These are phyloP conservation scores for Heterohyrax brucei DNA, from an alignment of 2,797 vertebrate species.

Conservation along the genomic window DNA sequence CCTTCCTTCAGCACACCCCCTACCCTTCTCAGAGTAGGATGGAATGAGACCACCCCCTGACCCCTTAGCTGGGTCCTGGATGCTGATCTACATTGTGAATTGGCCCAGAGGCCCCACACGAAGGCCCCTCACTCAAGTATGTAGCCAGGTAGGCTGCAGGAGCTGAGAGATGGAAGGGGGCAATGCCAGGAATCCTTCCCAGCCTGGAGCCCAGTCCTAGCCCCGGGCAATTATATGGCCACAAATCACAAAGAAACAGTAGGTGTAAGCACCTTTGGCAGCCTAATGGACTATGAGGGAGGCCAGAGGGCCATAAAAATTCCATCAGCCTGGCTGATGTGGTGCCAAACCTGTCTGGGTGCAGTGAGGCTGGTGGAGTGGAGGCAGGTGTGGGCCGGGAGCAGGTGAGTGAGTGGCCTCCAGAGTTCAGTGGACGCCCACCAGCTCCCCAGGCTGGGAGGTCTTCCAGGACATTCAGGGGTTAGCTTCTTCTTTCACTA, in stretches of 20 bases:
- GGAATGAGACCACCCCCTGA: background rate
- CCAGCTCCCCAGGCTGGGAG: background rate
- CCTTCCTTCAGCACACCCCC: background rate
- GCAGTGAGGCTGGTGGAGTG: background rate
- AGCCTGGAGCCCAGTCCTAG: background rate
- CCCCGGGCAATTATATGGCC: background rate
- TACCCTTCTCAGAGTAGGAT: too few relatives aligned
- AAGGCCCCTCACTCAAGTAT: background rate
- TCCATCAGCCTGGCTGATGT: constrained; percentile 16
- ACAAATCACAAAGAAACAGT: constrained; percentile 24
- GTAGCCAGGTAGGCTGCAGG: background rate
- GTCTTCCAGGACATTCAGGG: background rate
- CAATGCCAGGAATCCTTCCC: accelerated
- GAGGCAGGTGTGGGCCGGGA: accelerated
- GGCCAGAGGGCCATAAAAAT: background rate
- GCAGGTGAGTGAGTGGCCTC: background rate
- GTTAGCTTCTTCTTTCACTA: background rate
- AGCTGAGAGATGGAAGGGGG: background rate
- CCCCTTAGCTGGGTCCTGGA: background rate
- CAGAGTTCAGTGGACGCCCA: background rate
- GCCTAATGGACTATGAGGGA: background rate
- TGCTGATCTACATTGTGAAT: background rate
- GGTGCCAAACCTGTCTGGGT: background rate
- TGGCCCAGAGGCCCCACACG: background rate
- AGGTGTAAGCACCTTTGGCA: background rate